Base-by-base conservation (phyloP, 2,797 vertebrate species). In the Sylvilagus floridanus region DNA sequence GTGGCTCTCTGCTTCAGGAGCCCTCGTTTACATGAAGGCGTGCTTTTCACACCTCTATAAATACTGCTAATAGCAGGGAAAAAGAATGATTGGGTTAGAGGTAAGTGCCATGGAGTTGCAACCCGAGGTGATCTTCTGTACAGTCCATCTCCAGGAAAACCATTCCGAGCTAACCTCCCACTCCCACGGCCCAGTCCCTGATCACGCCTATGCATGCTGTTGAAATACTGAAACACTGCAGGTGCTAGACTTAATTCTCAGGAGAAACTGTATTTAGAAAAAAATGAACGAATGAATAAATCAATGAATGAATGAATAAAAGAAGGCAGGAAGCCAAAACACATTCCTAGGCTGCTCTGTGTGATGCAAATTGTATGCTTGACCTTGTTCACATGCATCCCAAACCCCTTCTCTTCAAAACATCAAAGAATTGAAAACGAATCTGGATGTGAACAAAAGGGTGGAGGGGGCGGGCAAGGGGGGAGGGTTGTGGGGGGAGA, bases 41-140 rank as follows among this genome's bases (percentile, higher is more conserved):
- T 76, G 17, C 91, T 97, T 94, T 96, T 97, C 96, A 90, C 16
- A n/a, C 66, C 47, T 93, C 95, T 77, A n/a, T 94, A 96, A 95
- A 96, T 90, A 96, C 66, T 96, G 88, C 91, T 96, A 52, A 82
- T 93, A 93, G 73, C 96, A 5, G 35, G 52, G 19, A 24, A 22
- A 65, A 69, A 78, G 94, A 95, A 95, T 69, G 84, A 94, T 84
- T 69, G 10, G 9, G 7, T 90, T 76, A 95, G 73, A 69, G 52
- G 76, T 76, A 81, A 50, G 50, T 37, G 14, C 85, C 60, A 16
- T 60, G 84, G 76, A 90, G 30, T 72, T 62, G 76, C 54, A 69
- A 73, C 52, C 73, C 82, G 95, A 83, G 72, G n/a, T 97, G 71
- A 93, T 91, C 90, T 95, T 95, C 63, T 52, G 54, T 63, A 8